Conservation (phyloP, 2,888 invertebrate species). For the Acleris cristana region DNA sequence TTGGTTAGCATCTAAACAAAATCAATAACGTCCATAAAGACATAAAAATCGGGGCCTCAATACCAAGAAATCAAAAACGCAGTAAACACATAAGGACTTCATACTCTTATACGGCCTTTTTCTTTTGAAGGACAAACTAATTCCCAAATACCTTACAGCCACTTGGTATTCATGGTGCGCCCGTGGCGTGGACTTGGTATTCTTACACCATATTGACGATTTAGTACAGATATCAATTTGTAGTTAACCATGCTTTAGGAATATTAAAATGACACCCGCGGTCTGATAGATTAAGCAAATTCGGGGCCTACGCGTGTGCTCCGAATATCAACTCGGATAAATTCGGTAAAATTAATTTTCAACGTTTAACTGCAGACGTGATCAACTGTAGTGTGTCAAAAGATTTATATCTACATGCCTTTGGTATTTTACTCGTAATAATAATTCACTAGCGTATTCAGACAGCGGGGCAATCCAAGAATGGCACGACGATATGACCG, state of each 20-base stretch:
- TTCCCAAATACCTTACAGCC: constrained; percentile 36
- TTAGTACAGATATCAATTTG: constrained; percentile 80
- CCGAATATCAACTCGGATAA: constrained; percentile 20
- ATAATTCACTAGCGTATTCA: constrained; percentile 3
- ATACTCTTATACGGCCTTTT: too few relatives aligned
- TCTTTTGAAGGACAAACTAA: not conserved
- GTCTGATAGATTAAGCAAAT: constrained; percentile 37
- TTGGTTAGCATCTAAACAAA: not conserved
- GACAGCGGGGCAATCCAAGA: not conserved
- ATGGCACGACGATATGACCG: not conserved
- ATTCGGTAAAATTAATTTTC: constrained; percentile 30
- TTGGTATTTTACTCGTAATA: not conserved
- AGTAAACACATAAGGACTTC: too few relatives aligned
- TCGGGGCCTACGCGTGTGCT: constrained; percentile 17
- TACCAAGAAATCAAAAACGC: not conserved
- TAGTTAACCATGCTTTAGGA: constrained; percentile 61
- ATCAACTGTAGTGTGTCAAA: constrained; percentile 4
- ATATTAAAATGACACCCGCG: constrained; percentile 52
- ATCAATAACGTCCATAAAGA: constrained; percentile 11
- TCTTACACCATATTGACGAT: constrained; percentile 65
- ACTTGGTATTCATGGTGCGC: constrained; percentile 61
- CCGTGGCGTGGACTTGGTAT: constrained; percentile 67
- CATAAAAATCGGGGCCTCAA: constrained; percentile 26
- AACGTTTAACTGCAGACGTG: constrained; percentile 25
- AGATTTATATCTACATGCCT: constrained; percentile 18